Conservation (phyloP, 1,140 invertebrate species). For the Drosophila burlai region DNA sequence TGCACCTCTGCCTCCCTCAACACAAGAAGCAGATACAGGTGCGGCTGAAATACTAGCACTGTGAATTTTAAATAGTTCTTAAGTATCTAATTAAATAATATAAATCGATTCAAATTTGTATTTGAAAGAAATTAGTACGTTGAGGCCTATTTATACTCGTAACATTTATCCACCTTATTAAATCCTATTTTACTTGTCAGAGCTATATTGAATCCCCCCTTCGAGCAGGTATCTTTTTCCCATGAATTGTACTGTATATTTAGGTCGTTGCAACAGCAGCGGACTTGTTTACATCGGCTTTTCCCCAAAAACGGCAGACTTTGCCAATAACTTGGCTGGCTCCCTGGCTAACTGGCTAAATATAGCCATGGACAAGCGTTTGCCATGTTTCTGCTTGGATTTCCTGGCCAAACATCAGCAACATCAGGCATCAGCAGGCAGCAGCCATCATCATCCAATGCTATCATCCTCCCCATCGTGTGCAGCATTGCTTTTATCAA, state of each 20-base stretch:
- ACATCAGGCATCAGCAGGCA: conserved; percentile 18
- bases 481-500: conserved; percentile 13
- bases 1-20: conserved; percentile 35
- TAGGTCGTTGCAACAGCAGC: conserved; percentile 68
- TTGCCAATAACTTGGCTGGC: conserved; percentile 59
- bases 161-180: not conserved
- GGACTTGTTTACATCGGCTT: conserved; percentile 75
- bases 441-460: conserved; percentile 1
- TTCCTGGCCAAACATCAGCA: conserved; percentile 74
- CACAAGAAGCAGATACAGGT: conserved; percentile 25
- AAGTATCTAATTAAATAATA: no score
- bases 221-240: conserved; percentile 54
- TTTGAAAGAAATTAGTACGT: not conserved
- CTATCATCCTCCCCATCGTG: conserved; percentile 5
- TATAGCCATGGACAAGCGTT: conserved; percentile 69
- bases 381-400: conserved; percentile 54
- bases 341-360: conserved; percentile 60
- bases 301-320: conserved; percentile 61
- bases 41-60: conserved; percentile 2
- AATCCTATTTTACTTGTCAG: not conserved
- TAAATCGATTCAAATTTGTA: no score
- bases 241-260: conserved; percentile 80
- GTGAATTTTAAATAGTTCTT: conserved; percentile 1
- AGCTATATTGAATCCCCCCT: conserved; percentile 2
- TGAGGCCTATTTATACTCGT: not conserved